Base-by-base conservation (phyloP, 2,888 invertebrate species). In the Lagria hirta region DNA sequence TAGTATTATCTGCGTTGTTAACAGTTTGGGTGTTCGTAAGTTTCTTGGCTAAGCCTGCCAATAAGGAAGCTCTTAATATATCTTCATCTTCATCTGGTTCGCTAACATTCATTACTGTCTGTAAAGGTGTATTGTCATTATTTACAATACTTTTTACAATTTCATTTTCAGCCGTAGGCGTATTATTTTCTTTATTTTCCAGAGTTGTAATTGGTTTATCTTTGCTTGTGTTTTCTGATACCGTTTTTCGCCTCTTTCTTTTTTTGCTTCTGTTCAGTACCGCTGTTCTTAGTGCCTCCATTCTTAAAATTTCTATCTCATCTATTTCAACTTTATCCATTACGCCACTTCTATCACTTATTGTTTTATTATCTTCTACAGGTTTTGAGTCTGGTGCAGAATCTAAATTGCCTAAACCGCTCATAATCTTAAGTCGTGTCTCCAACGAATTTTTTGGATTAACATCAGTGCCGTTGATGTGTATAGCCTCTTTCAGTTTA, bases 231-330 rank as follows among this genome's bases (percentile, higher is more conserved):
- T 20, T 10, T 28, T 45, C 29, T 10, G 26, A 30, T 28, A 27
- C 11, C 8, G 30, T 43, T 18, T 33, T 54, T 60, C 65, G 68
- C 28, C 61, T 54, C 44, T 64, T 66, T 61, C 79, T 73, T 62
- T 81, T 77, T 51, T 77, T 75, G 43, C 79, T 80, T 65, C 83
- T 83, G 55, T 83, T 83, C 23, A 83, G 58, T 24, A 83, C 70
- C 3, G 84, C 81, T n/a, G 84, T 83, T 54, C 78, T 79, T n/a
- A 84, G 68, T 36, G 84, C 84, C 50, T 80, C 82, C 53, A 82
- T 67, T 52, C 84, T 72, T 29, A 84, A 66, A 54, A 82, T 75
- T 34, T 78, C 69, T 47, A 82, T 78, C 58, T 84, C 83, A 61
- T 75, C 78, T 50, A 82, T 81, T 16, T 49, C 36, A 10, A 36